A percentile compares a stretch with the other conserved stretches of the same genome.
phyloP scores from a whole-genome alignment of 2,113 vertebrate genomes.

The Leucopsar rothschildi region DNA sequence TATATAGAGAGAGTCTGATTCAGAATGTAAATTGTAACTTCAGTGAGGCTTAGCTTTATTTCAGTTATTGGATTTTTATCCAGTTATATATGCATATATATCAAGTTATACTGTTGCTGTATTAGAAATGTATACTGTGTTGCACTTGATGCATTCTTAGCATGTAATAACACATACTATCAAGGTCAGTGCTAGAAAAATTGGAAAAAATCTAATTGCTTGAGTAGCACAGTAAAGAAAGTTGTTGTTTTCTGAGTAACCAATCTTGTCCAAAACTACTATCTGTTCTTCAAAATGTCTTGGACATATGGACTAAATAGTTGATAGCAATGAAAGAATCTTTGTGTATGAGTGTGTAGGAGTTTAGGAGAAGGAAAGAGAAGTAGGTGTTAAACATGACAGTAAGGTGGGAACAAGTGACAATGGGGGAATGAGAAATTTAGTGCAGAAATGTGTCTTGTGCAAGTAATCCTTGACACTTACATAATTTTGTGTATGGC shows the following conservation, averaged over 20 bases:
- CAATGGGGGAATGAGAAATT: slow-evolving; percentile 13
- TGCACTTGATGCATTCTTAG: background rate
- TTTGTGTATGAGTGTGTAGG: slow-evolving; percentile 27
- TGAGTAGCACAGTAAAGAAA: background rate
- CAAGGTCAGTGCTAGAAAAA: background rate
- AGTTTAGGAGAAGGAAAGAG: slow-evolving; percentile 7
- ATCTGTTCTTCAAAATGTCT: background rate
- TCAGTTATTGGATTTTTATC: background rate
- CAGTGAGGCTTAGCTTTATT: background rate
- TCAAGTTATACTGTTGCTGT: background rate
- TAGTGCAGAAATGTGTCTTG: background rate
- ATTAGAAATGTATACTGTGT: background rate
- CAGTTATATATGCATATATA: background rate
- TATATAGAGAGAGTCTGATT: background rate
- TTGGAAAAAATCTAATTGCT: background rate
- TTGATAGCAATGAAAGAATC: background rate
- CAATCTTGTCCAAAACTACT: background rate
- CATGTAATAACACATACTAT: background rate
- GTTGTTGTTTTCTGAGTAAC: background rate
- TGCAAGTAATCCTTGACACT: background rate
- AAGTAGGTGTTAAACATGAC: slow-evolving; percentile 42
- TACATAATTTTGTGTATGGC: background rate
- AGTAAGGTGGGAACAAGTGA: slow-evolving; percentile 30
- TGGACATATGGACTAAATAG: slow-evolving; percentile 10
- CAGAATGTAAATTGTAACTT: background rate